phyloP scores from a whole-genome alignment of 2,797 vertebrate genomes.

The Xenopus petersii region DNA sequence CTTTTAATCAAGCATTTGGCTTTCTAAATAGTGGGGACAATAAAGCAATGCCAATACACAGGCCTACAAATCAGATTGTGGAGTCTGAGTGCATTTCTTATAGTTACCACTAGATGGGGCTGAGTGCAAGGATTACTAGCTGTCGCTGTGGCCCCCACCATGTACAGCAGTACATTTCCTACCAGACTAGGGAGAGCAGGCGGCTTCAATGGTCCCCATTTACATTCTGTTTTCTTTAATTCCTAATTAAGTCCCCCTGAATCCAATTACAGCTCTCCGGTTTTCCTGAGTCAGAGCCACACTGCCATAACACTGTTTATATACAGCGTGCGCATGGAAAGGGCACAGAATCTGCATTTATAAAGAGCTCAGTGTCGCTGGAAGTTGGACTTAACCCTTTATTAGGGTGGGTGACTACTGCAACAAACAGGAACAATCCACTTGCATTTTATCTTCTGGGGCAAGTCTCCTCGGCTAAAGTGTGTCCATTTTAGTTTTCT shows the following conservation, averaged over 20 bases:
- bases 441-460: too few species aligned
- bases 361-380: constrained; percentile 26
- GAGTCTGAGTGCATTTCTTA: not conserved
- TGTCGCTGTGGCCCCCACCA: constrained; percentile 1
- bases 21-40: too few species aligned
- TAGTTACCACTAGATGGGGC: constrained; percentile 18
- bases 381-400: not conserved
- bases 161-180: not conserved
- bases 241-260: constrained; percentile 42
- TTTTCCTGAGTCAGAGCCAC: constrained; percentile 32
- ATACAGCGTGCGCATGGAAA: constrained; percentile 10
- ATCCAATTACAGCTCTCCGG: constrained; percentile 32
- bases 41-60: too few species aligned
- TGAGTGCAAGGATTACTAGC: not conserved
- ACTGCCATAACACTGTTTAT: constrained; percentile 32
- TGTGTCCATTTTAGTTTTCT: too few species aligned
- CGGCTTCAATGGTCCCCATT: constrained; percentile 30
- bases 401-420: too few species aligned
- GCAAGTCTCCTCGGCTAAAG: too few species aligned
- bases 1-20: too few species aligned
- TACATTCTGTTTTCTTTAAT: constrained; percentile 38
- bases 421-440: too few species aligned
- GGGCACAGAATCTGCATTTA: constrained; percentile 1
- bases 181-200: not conserved
- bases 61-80: too few species aligned